These are phyloP conservation scores for mouse (Mus musculus) DNA, from an alignment of 2,113 vertebrate genomes.

Conservation along the genomic window GRCm39 chr6:11810001-11810500, in stretches of 20 bases:
- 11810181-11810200: constrained; percentile 1
- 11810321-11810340: constrained; percentile 16
- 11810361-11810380: constrained; percentile 19
- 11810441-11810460: neutral
- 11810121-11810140: neutral
- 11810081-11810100: neutral
- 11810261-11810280: neutral
- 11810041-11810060: neutral
- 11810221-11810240: neutral
- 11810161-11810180: neutral
- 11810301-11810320: neutral
- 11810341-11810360: neutral
- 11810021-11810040: neutral
- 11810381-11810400: neutral
- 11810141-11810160: constrained; percentile 20
- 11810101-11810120: neutral
- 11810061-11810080: constrained; percentile 25
- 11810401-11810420: neutral
- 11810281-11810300: constrained; percentile 4
- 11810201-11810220: neutral
- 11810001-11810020: neutral
- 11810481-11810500: neutral
- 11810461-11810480: neutral
- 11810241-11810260: neutral
- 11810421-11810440: neutral